Evolutionary conservation across 1,140 invertebrate species (phyloP), one percentile per base, ranked within the genome.

Genomic region (Cryptotermes secundus): DNA sequence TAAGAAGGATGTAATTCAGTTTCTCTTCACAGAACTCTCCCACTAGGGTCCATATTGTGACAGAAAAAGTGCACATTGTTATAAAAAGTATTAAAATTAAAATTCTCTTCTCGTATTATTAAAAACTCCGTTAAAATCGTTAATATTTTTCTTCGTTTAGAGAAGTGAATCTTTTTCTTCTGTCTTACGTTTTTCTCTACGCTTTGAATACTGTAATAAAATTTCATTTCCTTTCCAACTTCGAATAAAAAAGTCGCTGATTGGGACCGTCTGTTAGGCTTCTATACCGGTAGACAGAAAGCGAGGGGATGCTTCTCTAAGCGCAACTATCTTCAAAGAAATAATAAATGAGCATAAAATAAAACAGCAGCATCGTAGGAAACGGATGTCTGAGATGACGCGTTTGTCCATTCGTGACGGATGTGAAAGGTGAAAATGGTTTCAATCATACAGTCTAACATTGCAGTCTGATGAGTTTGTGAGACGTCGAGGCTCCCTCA

Each of bases 121-220:
- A 31, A 72, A 31, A 72, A 72, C 59, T 72, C 59, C 7, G 59
- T 72, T 72, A n/a, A 1, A 31, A 31, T 72, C 59, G n/a, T 72
- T 72, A 72, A 72, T 72, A 31, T 72, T 1, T 72, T 72, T 72
- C n/a, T n/a, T 72, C n/a, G 26, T 72, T 14, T 72, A 72, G 4
- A 72, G 59, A 72, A 72, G 59, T n/a, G 59, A 72, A 72, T 72
- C 59, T 72, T 72, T 72, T 72, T n/a, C 59, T 72, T 31, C n/a
- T 72, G n/a, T 31, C 59, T 19, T 3, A 1, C n/a, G n/a, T 72
- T 6, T 72, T 72, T 72, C 1, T 72, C 2, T 72, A 72, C 59
- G 26, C 59, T 72, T 72, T 72, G 59, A 72, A 72, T 72, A n/a
- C 14, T 72, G 26, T 72, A 72, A 72, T 72, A 72, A 72, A 72